Conservation (phyloP, 2,113 vertebrate species). For the Pluvialis apricaria region DNA sequence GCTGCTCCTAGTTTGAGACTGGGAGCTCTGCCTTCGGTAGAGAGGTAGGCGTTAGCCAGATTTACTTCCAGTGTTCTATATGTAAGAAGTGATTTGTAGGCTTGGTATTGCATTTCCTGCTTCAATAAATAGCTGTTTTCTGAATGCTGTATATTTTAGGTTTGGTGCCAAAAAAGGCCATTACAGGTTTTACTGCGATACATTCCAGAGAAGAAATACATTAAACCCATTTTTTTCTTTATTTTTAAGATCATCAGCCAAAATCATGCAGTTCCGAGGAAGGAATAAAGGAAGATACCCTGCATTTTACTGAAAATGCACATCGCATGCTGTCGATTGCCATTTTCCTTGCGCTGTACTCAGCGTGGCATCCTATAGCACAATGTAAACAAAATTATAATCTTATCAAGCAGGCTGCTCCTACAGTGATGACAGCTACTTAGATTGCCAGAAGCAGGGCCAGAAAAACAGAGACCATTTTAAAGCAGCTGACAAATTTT, state of each 20-base stretch:
- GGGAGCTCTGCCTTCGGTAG: neutral
- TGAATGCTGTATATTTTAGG: neutral
- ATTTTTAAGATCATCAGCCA: conserved; percentile 1
- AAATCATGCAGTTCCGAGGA: neutral
- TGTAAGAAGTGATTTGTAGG: conserved; percentile 13
- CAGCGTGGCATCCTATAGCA: conserved; percentile 68
- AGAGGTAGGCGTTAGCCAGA: neutral
- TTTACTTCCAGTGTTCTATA: conserved; percentile 12
- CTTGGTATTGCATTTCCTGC: conserved; percentile 24
- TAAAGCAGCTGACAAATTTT: conserved; percentile 59
- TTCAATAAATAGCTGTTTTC: conserved; percentile 34
- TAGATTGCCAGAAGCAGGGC: conserved; percentile 55
- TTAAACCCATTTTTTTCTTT: neutral
- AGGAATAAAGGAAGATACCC: neutral
- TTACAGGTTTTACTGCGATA: conserved; percentile 35
- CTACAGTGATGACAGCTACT: conserved; percentile 57
- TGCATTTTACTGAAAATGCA: conserved; percentile 29
- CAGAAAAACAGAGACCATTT: conserved; percentile 57
- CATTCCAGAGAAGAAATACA: neutral
- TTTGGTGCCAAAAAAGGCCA: conserved; percentile 14
- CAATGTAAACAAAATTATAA: conserved; percentile 78
- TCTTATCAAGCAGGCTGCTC: conserved; percentile 72
- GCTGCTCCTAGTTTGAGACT: neutral
- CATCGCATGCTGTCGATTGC: conserved; percentile 52
- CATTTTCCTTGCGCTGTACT: conserved; percentile 53